These are phyloP conservation scores for Euzetes globulus DNA, from an alignment of 2,888 invertebrate genomes.

Conservation along the genomic window DNA sequence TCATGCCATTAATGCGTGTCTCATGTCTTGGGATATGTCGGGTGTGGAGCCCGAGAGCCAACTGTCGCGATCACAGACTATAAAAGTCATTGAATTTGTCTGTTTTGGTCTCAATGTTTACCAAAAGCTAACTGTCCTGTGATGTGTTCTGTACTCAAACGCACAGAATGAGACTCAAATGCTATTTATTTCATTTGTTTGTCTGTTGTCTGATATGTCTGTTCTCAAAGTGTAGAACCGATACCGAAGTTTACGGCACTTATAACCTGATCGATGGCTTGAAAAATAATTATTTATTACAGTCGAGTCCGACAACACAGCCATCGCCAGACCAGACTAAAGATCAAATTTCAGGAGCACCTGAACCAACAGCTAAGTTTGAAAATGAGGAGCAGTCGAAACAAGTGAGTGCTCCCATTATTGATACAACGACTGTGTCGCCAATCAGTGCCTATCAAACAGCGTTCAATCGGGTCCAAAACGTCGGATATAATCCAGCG, in stretches of 20 bases:
- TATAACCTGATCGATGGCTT: constrained; percentile 20
- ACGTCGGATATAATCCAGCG: constrained; percentile 26
- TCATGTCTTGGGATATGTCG: not conserved
- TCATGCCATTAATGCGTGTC: constrained; percentile 17
- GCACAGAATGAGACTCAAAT: not conserved
- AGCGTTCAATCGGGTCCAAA: not conserved
- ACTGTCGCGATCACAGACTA: not conserved
- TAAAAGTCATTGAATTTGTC: not conserved
- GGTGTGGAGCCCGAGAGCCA: constrained; percentile 5
- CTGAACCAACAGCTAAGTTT: not conserved
- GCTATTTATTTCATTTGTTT: not conserved
- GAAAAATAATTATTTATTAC: not conserved
- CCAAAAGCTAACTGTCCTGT: not conserved
- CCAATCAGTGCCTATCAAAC: not conserved
- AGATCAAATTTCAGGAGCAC: not conserved
- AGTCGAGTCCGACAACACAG: not conserved
- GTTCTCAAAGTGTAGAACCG: not conserved
- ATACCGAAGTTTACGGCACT: not conserved
- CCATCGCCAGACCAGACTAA: not conserved
- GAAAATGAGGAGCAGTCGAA: constrained; percentile 3
- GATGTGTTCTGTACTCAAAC: not conserved
- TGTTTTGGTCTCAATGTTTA: not conserved
- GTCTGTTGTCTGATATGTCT: not conserved
- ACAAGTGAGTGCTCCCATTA: constrained; percentile 14
- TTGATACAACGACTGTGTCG: not conserved